phyloP scores from a whole-genome alignment of 2,888 invertebrate genomes.

The Pammene fasciana region DNA sequence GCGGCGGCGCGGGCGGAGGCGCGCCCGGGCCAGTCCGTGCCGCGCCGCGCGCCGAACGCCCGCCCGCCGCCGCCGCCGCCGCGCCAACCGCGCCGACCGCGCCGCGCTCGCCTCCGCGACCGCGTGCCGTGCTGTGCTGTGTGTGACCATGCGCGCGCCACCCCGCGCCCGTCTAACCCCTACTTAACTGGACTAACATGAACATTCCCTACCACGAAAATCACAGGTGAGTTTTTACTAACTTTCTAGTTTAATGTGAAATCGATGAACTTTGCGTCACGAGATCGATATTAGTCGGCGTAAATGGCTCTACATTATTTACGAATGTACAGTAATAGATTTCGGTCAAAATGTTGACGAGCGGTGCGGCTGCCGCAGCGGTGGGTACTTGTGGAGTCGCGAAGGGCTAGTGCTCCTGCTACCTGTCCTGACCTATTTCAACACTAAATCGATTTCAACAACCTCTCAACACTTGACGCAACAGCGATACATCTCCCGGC shows the following conservation, averaged over 20 bases:
- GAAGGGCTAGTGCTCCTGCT: conserved; percentile 21
- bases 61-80: conserved; percentile 48
- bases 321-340: conserved; percentile 62
- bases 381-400: conserved; percentile 35
- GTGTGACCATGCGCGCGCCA: conserved; percentile 42
- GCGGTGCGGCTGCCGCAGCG: conserved; percentile 34
- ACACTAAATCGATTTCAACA: conserved; percentile 30
- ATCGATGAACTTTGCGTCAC: conserved; percentile 63
- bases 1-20: conserved; percentile 46
- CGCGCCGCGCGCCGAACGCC: conserved; percentile 69
- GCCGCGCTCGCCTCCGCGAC: conserved; percentile 36
- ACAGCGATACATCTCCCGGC: conserved; percentile 21
- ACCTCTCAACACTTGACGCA: conserved; percentile 23
- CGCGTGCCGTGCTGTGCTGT: conserved; percentile 39
- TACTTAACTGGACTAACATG: conserved; percentile 52
- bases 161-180: conserved; percentile 48
- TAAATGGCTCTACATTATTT: conserved; percentile 63
- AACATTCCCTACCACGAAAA: conserved; percentile 61
- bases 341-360: conserved; percentile 49
- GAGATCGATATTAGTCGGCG: conserved; percentile 68
- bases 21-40: conserved; percentile 64
- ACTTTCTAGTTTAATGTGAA: conserved; percentile 65
- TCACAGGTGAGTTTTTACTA: conserved; percentile 62
- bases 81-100: conserved; percentile 39
- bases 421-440: conserved; percentile 42